phyloP scores from a whole-genome alignment of 2,797 vertebrate genomes.

The Pangasius mekongensis region DNA sequence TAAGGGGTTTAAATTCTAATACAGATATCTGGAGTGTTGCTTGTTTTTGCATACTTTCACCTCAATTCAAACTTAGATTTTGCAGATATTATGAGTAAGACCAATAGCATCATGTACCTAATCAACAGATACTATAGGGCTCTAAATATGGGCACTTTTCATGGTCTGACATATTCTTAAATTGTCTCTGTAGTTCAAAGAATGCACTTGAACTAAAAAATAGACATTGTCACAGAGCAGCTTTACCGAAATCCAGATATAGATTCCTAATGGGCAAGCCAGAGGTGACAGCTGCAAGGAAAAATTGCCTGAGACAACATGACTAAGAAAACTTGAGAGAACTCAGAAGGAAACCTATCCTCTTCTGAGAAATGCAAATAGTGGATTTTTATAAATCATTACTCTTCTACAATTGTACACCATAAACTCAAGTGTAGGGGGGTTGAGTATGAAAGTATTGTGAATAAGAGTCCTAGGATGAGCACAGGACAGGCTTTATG shows the following conservation, averaged over 20 bases:
- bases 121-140: background rate
- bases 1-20: background rate
- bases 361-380: background rate
- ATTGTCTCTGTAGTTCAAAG: background rate
- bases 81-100: background rate
- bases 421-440: background rate
- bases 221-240: too few species aligned
- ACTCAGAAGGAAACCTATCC: background rate
- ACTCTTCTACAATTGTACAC: background rate
- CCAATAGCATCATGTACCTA: background rate
- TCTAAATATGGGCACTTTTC: background rate
- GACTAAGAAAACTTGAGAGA: background rate
- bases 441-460: background rate
- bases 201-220: background rate
- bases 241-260: background rate
- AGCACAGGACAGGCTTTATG: constrained; percentile 5
- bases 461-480: background rate
- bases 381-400: background rate
- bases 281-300: background rate
- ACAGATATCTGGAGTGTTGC: background rate
- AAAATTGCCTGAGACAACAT: background rate
- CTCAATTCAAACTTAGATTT: background rate
- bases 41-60: background rate
- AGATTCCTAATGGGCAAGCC: background rate
- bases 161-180: background rate